A percentile compares a stretch with the other conserved stretches of the same genome.
Conservation (phyloP, 2,113 vertebrate genomes). For the Xenus cinereus region DNA sequence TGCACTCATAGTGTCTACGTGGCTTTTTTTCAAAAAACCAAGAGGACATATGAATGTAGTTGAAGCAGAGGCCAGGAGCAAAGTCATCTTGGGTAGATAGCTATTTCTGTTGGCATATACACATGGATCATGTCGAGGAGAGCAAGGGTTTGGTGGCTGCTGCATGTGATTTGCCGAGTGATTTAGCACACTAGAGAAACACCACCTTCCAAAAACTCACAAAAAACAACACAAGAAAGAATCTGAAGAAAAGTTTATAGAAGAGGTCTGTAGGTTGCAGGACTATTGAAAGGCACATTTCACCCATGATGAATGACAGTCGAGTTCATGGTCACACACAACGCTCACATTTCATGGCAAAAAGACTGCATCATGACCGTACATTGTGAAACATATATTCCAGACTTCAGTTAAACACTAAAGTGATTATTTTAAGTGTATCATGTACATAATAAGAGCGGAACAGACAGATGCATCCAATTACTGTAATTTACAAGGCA, state of each 20-base stretch:
- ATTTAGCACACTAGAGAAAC: background rate
- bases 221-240: background rate
- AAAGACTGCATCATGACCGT: background rate
- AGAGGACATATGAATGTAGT: background rate
- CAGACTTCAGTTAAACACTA: background rate
- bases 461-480: conserved; percentile 42
- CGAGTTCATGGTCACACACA: background rate
- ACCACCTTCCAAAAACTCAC: background rate
- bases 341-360: background rate
- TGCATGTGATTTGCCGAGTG: background rate
- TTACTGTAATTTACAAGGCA: conserved; percentile 54
- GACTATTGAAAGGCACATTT: conserved; percentile 52
- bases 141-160: background rate
- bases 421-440: conserved; percentile 38
- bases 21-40: background rate
- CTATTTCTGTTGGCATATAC: background rate
- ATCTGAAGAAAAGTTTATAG: conserved; percentile 55
- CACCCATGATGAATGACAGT: background rate
- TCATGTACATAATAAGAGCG: background rate
- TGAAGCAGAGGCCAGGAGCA: background rate
- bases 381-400: conserved; percentile 10
- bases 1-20: background rate
- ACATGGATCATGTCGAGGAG: fast-evolving
- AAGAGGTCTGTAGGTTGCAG: conserved; percentile 26
- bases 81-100: background rate